Base-by-base conservation (phyloP, 23 tunicate species). In the Trididemnum nubilum region DNA sequence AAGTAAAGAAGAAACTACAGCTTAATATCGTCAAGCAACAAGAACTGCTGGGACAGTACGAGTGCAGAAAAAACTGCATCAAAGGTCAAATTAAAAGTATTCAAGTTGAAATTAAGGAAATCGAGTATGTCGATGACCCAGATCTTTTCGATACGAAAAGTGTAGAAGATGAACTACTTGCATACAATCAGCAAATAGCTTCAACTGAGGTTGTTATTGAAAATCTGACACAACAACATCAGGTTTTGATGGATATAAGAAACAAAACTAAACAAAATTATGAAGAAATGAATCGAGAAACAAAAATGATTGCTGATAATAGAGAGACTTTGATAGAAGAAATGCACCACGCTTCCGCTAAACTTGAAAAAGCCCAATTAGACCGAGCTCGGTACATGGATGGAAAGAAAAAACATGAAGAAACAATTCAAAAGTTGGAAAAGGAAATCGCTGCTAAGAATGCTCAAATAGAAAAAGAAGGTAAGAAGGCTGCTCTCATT, bases 141-240 rank as follows among this genome's bases (percentile, higher is more conserved):
- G 66, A 73, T 34, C 85, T 82, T 19, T 61, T 85, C 15, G 91
- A 92, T 73, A 84, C 83, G 1, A 86, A 82, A 36, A 92, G 87
- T 51, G 34, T 92, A 0, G 91, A 87, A 81, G 97, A 92, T 35
- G 97, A 92, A 57, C 92, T 92, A 15, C 25, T 36, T 9, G 87
- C 86, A 63, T 65, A 92, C 40, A 51, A 80, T 23, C 97, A 83
- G 51, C 91, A 92, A 39, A 61, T 92, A 9, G 82, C 73, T 7
- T 86, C 91, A 12, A 30, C 78, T 12, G 73, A 78, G 0, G 40
- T 65, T 24, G 77, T 78, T 33, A 78, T 92, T 31, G 22, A 60
- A 1, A 85, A 82, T 33, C 76, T 74, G 44, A 34, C 69, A 12
- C 65, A 64, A 35, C 57, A 86, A 34, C 63, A 40, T 51, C 35